Conservation (phyloP, 35 echinoderm and acorn worm species). For the Apostichopus parvimensis region DNA sequence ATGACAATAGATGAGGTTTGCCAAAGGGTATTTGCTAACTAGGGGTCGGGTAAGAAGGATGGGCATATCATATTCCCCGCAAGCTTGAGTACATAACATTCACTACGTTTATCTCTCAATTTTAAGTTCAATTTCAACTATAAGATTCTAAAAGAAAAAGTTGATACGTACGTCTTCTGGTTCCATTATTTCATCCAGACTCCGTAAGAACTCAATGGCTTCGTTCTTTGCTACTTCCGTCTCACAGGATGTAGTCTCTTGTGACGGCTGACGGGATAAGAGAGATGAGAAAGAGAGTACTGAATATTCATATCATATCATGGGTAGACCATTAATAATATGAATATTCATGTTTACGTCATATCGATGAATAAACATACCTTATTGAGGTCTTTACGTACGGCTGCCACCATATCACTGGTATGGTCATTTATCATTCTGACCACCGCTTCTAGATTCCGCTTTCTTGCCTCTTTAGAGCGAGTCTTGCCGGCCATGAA, state of each 20-base stretch:
- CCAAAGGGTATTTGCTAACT: no score
- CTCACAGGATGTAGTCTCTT: neutral
- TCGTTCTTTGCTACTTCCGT: neutral
- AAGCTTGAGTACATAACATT: no score
- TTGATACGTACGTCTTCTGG: neutral
- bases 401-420: neutral
- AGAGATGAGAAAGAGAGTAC: neutral
- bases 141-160: neutral
- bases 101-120: no score
- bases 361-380: neutral
- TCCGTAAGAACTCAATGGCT: neutral
- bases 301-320: neutral
- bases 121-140: neutral
- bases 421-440: conserved; percentile 7
- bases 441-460: conserved; percentile 9
- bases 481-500: conserved; percentile 21
- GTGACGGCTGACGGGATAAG: neutral
- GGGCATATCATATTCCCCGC: no score
- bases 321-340: no score
- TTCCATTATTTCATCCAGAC: conserved; percentile 4
- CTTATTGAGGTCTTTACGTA: conserved; percentile 15
- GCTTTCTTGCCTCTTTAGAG: conserved; percentile 6
- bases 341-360: no score
- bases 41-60: no score
- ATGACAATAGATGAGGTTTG: no score